Base-by-base conservation (phyloP, 2,797 vertebrate genomes). In the Anas flavirostris region DNA sequence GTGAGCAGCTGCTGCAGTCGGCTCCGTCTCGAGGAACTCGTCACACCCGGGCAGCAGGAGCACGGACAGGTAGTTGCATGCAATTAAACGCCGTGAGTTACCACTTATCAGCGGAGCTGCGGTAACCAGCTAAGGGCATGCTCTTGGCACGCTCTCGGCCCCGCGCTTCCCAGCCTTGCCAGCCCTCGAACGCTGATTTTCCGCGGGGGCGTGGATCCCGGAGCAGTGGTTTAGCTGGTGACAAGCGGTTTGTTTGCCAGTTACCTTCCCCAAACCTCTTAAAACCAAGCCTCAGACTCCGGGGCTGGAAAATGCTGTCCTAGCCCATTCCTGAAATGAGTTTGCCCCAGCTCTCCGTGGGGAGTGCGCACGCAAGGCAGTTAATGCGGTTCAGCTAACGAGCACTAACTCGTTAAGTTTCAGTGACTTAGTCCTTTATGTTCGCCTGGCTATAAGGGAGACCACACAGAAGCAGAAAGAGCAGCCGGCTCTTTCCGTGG, bases 401-500 rank as follows among this genome's bases (percentile, higher is more conserved):
- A 96, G 96, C 95, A 94, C 83, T 18, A 91, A 96, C 96, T 96
- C 93, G 56, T 96, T 96, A 95, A 91, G 70, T 96, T 96, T 90
- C 96, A 94, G 91, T 79, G 93, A 86, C 88, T 96, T 91, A 74
- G 86, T 67, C 88, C 94, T 94, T 96, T 95, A 79, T 92, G 87
- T 90, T 67, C 3, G 13, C 18, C 87, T 94, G 90, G 90, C 94
- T 94, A 22, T 93, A 93, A 92, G 90, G 64, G 39, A 92, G 94
- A 95, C 95, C 95, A 95, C 96, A 97, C 94, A 95, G 91, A 7
- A 97, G 91, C 94, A 95, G 89, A 79, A 83, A 37, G 90, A 91
- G 88, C 86, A 83, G 93, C 72, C 67, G 2, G 60, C 74, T 43
- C 39, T 43, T 22, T 78, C 82, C 3, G 55, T 8, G 58, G 92